These are phyloP conservation scores for Paelopatides confundens DNA, from an alignment of 53 echinoderm and acorn worm genomes.

Conservation along the genomic window DNA sequence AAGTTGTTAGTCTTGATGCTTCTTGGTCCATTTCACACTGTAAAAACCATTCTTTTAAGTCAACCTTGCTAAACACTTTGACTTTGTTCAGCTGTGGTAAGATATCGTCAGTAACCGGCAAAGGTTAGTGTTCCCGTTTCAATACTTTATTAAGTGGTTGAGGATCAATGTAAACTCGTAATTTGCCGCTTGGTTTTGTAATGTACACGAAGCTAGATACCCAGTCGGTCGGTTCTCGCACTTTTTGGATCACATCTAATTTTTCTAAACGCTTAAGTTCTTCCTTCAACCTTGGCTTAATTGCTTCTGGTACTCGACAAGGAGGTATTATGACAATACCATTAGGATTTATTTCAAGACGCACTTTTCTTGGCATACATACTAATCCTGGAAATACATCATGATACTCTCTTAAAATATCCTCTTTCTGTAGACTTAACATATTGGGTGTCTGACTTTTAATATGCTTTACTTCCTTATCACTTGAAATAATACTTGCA, in stretches of 20 bases:
- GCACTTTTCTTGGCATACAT: slow-evolving; percentile 59
- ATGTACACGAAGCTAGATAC: slow-evolving; percentile 54
- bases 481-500: too few species aligned
- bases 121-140: slow-evolving; percentile 43
- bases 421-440: background rate
- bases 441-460: background rate
- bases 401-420: background rate
- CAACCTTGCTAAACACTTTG: slow-evolving; percentile 66
- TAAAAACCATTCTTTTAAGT: slow-evolving; percentile 59
- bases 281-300: slow-evolving; percentile 65
- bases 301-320: slow-evolving; percentile 57
- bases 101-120: slow-evolving; percentile 32
- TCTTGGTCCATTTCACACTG: slow-evolving; percentile 60
- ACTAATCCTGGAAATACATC: slow-evolving; percentile 62
- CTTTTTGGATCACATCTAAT: slow-evolving; percentile 36
- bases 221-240: slow-evolving; percentile 71
- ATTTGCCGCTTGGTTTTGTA: slow-evolving; percentile 60
- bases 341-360: slow-evolving; percentile 38
- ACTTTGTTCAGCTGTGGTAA: background rate
- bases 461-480: background rate
- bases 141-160: slow-evolving; percentile 8
- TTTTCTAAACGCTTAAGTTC: slow-evolving; percentile 63
- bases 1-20: slow-evolving; percentile 60
- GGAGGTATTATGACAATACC: slow-evolving; percentile 61
- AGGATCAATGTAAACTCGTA: slow-evolving; percentile 51